phyloP scores from a whole-genome alignment of 2,113 vertebrate species.

The Anoura caudifer region DNA sequence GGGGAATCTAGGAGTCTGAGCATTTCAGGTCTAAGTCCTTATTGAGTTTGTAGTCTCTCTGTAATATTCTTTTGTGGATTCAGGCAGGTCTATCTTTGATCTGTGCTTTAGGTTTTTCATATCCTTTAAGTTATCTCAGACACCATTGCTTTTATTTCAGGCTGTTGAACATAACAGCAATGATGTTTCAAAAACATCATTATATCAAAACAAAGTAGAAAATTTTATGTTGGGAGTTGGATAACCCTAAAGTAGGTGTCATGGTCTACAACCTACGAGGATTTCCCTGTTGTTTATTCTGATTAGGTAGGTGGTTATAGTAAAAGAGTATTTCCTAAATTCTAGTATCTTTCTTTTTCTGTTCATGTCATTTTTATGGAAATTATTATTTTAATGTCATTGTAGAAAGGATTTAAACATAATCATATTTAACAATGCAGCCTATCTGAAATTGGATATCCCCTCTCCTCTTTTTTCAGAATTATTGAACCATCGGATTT shows the following conservation, averaged over 20 bases:
- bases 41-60: neutral
- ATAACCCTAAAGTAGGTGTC: neutral
- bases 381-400: neutral
- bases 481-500: neutral
- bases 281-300: neutral
- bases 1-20: neutral
- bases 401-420: neutral
- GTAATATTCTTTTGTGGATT: neutral
- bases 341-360: neutral
- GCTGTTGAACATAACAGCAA: neutral
- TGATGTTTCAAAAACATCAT: neutral
- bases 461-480: neutral
- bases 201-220: neutral
- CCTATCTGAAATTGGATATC: neutral
- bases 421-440: neutral
- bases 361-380: neutral
- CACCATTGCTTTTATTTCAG: slow-evolving; percentile 29
- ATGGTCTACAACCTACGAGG: neutral
- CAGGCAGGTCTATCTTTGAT: neutral
- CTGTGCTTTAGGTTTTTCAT: neutral
- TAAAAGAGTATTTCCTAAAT: neutral
- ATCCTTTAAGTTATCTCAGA: slow-evolving; percentile 10
- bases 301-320: neutral
- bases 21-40: neutral
- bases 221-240: neutral